Percentiles rank a stretch among this genome's conserved stretches.
These are phyloP conservation scores for Rhombomys opimus DNA, from an alignment of 2,113 vertebrate genomes.

Conservation along the genomic window DNA sequence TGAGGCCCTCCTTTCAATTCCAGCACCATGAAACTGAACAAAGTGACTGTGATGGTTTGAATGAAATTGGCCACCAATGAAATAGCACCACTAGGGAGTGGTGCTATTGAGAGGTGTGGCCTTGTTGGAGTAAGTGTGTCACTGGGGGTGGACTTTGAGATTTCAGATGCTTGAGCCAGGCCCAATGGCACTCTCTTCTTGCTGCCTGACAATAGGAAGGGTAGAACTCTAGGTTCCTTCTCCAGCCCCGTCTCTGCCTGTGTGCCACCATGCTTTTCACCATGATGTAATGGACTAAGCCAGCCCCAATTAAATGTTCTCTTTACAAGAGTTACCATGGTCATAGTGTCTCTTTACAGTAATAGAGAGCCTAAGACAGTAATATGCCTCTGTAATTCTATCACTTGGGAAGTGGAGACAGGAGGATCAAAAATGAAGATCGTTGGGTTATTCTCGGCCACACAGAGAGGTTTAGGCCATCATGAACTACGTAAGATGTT, in stretches of 20 bases:
- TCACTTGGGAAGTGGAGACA: background rate
- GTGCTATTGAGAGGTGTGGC: background rate
- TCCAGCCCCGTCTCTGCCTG: background rate
- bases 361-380: background rate
- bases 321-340: background rate
- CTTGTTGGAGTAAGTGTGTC: background rate
- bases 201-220: background rate
- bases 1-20: background rate
- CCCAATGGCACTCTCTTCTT: background rate
- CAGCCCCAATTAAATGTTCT: background rate
- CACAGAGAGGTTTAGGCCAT: background rate
- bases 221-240: background rate
- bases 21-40: background rate
- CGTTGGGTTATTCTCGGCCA: background rate
- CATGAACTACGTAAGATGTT: background rate
- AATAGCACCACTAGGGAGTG: background rate
- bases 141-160: background rate
- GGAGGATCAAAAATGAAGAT: background rate
- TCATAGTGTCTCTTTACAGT: too few species aligned
- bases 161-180: background rate
- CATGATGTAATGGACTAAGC: background rate
- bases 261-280: background rate
- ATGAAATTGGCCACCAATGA: background rate
- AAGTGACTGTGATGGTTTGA: background rate
- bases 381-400: background rate